Evolutionary conservation across 2,888 invertebrate species (phyloP).

Genomic region (Cybosia mesomella): DNA sequence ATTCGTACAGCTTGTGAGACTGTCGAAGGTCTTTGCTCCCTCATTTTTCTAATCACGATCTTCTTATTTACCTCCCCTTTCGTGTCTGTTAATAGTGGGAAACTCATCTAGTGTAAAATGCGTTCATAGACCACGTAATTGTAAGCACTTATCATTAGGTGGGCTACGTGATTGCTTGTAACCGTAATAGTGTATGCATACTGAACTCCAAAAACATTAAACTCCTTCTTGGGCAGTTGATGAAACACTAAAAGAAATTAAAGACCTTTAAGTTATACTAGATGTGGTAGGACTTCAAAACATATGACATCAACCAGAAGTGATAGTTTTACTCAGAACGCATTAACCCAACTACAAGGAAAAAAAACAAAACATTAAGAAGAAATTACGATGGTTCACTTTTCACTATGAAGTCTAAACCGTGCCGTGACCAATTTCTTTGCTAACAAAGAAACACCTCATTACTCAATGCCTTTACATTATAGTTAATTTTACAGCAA

Average conservation of each 20-base stretch:
- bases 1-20: too few species aligned
- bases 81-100: too few species aligned
- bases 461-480: slow-evolving; percentile 27
- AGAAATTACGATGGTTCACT: slow-evolving; percentile 39
- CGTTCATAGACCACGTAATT: background rate
- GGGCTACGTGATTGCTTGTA: background rate
- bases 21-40: too few species aligned
- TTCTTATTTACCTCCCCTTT: too few species aligned
- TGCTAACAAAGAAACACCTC: slow-evolving; percentile 9
- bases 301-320: slow-evolving; percentile 32
- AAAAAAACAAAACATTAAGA: slow-evolving; percentile 27
- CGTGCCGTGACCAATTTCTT: slow-evolving; percentile 17
- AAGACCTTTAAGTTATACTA: background rate
- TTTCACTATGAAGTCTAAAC: slow-evolving; percentile 1
- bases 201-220: background rate
- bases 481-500: slow-evolving; percentile 21
- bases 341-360: slow-evolving; percentile 30
- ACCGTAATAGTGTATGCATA: too few species aligned
- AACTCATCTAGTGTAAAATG: background rate
- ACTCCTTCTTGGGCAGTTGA: background rate
- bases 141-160: background rate
- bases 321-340: slow-evolving; percentile 42
- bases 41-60: too few species aligned
- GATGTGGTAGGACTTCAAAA: background rate
- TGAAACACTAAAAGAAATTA: background rate